Evolutionary conservation across 2,888 invertebrate species (phyloP), one percentile per base, ranked within the genome.

Genomic region (Oxytorus armatus): DNA sequence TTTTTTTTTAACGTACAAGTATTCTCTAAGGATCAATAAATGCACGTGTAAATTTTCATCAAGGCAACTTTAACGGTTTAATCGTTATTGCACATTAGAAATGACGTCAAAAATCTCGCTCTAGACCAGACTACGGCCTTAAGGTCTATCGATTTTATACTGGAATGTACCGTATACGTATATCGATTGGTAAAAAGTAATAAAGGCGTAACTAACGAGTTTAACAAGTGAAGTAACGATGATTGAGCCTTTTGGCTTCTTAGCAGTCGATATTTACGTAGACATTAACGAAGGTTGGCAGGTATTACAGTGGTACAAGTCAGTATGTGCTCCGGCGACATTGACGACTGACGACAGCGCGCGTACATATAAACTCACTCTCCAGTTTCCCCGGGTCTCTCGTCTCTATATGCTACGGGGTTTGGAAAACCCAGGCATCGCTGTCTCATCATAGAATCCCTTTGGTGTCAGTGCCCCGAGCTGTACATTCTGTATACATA

Each of bases 361-460:
- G 10, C 65, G 39, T 3, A 10, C 1, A 10, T 51, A 39, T 29
- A 51, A 69, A 44, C 33, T 44, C 29, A 18, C 51, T 33, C 63
- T 8, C 21, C n/a, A n/a, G 3, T 25, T 14, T 8, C 8, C n/a
- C 51, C n/a, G 14, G 11, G 14, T 8, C 21, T 61, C 25, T 23
- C 51, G 18, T 47, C 42, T n/a, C 25, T 29, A 29, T 5, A 29
- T 44, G 39, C 25, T 51, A 4, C 57, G 7, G 16, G 51, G n/a
- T n/a, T n/a, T n/a, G n/a, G n/a, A n/a, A 65, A 66, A 75, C 53
- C 51, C 59, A 39, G 8, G n/a, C 59, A 3, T 66, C 70, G 70
- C 39, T 49, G n/a, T 47, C 79, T 75, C 75, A 70, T 79, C 53
- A 75, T 55, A 44, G 44, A 75, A 70, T 79, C 70, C 66, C 65